These are phyloP conservation scores for Cerceris ruficornis DNA, from an alignment of 2,888 invertebrate species.

Conservation along the genomic window DNA sequence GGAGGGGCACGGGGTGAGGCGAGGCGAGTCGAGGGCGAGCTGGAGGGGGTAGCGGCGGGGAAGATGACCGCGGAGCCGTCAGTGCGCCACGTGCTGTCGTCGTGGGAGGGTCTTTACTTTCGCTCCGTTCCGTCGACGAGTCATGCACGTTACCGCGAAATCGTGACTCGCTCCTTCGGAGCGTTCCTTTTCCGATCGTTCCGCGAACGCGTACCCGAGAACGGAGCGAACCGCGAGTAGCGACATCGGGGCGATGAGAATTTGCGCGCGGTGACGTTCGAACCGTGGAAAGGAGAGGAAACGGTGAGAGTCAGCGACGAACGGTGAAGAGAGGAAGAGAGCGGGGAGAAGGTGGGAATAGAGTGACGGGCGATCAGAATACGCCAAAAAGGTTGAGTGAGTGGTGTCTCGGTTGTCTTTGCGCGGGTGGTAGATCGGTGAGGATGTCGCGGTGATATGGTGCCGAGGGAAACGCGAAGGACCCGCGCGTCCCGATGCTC, in stretches of 20 bases:
- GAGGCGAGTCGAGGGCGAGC: slow-evolving; percentile 42
- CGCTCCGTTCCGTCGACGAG: slow-evolving; percentile 53
- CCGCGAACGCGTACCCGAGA: neutral
- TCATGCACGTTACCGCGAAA: slow-evolving; percentile 54
- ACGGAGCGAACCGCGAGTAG: neutral
- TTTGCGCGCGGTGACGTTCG: slow-evolving; percentile 36
- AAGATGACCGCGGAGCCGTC: slow-evolving; percentile 77
- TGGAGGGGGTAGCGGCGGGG: slow-evolving; percentile 72
- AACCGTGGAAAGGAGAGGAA: neutral
- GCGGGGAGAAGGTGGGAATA: no score
- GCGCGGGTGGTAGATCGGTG: slow-evolving; percentile 50
- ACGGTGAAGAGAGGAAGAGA: no score
- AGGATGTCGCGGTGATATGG: slow-evolving; percentile 70
- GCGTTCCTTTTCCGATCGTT: slow-evolving; percentile 7
- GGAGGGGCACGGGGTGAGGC: slow-evolving; percentile 32
- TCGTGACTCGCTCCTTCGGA: slow-evolving; percentile 36
- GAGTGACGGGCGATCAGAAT: no score
- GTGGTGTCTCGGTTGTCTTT: slow-evolving; percentile 47
- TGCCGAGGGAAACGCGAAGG: slow-evolving; percentile 61
- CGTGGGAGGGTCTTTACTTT: slow-evolving; percentile 77
- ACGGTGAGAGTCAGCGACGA: neutral
- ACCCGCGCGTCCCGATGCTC: slow-evolving; percentile 64
- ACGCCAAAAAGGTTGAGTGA: slow-evolving; percentile 49
- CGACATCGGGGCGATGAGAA: slow-evolving; percentile 23
- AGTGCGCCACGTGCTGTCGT: slow-evolving; percentile 82